phyloP scores from a whole-genome alignment of 2,113 vertebrate genomes.

The Mesitornis unicolor region DNA sequence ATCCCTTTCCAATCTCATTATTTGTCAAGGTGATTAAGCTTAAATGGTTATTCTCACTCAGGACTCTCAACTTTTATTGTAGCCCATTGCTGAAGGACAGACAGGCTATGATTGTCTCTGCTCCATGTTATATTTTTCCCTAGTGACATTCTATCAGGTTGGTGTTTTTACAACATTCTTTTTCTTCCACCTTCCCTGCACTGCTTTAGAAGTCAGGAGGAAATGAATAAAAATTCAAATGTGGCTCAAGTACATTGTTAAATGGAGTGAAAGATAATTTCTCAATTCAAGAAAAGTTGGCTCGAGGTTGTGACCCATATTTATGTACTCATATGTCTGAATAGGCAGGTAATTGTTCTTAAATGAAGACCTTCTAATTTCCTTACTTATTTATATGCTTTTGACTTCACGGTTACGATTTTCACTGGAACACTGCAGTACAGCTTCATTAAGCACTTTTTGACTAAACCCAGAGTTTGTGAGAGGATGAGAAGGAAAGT shows the following conservation, averaged over 20 bases:
- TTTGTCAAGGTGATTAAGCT: slow-evolving; percentile 19
- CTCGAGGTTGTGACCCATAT: neutral
- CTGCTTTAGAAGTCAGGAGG: slow-evolving; percentile 4
- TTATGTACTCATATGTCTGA: neutral
- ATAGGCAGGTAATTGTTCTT: neutral
- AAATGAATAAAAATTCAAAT: slow-evolving; percentile 9
- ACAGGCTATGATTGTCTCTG: slow-evolving; percentile 31
- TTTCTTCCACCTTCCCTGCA: neutral
- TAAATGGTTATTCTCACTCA: neutral
- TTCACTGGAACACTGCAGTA: neutral
- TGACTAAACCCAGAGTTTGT: neutral
- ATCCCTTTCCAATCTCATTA: neutral
- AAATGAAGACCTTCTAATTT: neutral
- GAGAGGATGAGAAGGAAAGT: neutral
- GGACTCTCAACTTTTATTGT: slow-evolving; percentile 10
- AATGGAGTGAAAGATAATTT: slow-evolving; percentile 4
- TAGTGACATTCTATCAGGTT: slow-evolving; percentile 25
- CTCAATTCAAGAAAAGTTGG: neutral
- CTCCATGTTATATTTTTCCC: slow-evolving; percentile 19
- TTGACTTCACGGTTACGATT: neutral
- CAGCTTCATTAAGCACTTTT: neutral
- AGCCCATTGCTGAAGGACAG: slow-evolving; percentile 32
- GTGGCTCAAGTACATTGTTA: neutral
- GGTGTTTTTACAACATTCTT: neutral
- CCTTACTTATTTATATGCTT: neutral